Base-by-base conservation (phyloP, 1,140 invertebrate species). In the Bombyx mandarina region DNA sequence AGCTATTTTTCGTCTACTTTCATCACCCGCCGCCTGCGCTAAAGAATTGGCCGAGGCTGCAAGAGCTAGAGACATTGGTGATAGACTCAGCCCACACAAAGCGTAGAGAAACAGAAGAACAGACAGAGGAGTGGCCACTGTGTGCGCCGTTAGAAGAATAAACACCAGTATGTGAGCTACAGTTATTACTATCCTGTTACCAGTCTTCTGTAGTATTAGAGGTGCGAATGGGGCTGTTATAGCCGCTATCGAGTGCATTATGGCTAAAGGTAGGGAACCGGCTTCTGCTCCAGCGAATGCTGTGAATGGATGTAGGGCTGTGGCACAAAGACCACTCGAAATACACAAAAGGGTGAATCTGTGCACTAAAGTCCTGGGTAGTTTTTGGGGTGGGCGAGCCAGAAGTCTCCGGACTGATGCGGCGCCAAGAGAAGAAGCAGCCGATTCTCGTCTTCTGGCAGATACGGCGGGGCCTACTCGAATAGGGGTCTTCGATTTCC, bases 371-470 rank as follows among this genome's bases (percentile, higher is more conserved):
- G 90, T 89, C 59, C 76, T 73, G 35, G 79, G 81, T 48, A 84
- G 68, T 62, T 76, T 75, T 52, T 76, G 79, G 1, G 80, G 74
- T 51, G 75, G 69, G 56, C 79, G 58, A 8, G 78, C 66, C n/a
- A 93, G 90, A 0, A 93, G 79, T 1, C 91, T 84, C 6, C 91
- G 88, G 0, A 94, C 92, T 1, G 92, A 93, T 0, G 91, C 92
- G 0, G 92, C 91, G 0, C 92, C 92, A 7, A 92, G 91, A 3
- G 92, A 93, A 3, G 91, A 93, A 6, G 90, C 90, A 67, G 91
- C 88, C 1, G 92, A 93, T 52, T 93, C 92, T 2, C 90, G 83
- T 53, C 92, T 82, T 12, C 90, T 82, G 58, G 84, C 84, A 0
- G 80, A 75, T 12, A 77, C 57, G 0, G 77, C 65, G 6, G 65